Base-by-base conservation (phyloP, 1,140 invertebrate species). In the Aphelinus atriplicis region DNA sequence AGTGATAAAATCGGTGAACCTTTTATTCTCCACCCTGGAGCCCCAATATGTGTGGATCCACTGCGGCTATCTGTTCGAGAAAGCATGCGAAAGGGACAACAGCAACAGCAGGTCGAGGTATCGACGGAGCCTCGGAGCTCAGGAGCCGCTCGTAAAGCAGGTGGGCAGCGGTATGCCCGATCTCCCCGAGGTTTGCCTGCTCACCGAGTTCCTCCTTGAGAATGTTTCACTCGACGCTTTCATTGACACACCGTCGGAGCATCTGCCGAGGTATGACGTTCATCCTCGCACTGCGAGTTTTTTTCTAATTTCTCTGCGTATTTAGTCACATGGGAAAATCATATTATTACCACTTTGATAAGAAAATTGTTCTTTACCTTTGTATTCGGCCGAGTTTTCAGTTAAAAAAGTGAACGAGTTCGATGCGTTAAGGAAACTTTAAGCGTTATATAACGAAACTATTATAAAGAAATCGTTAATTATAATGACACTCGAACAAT, bases 21-120 rank as follows among this genome's bases (percentile, higher is more conserved):
- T 97, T 46, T 84, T 98, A 26, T 95, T 98, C 82, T 93, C 93
- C 50, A 94, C 94, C 1, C 89, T 97, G 64, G 95, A 97, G 81
- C 92, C 94, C 1, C 92, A 92, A 63, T 97, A 95, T 82, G 92
- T 97, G 62, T 97, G 96, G 96, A 91, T 92, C 76, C 96, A 94
- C 83, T 91, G 95, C 73, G 93, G 92, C 2, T 89, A 90, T 61
- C 86, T 94, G 70, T 95, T 94, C 83, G 89, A 91, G 65, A 89
- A 90, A 73, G 90, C 93, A 7, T 93, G 92, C 81, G 84, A 88
- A 53, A 75, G 78, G 51, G 56, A 77, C 46, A 3, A 71, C 3
- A 46, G 46, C 26, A 51, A 51, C n/a, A 76, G 47, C 3, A 48
- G 3, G 5, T 57, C 55, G 3, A 57, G 56, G 46, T 47, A 46